Base-by-base conservation (phyloP, 2,797 vertebrate species). In the Phrynocephalus guinanensis region DNA sequence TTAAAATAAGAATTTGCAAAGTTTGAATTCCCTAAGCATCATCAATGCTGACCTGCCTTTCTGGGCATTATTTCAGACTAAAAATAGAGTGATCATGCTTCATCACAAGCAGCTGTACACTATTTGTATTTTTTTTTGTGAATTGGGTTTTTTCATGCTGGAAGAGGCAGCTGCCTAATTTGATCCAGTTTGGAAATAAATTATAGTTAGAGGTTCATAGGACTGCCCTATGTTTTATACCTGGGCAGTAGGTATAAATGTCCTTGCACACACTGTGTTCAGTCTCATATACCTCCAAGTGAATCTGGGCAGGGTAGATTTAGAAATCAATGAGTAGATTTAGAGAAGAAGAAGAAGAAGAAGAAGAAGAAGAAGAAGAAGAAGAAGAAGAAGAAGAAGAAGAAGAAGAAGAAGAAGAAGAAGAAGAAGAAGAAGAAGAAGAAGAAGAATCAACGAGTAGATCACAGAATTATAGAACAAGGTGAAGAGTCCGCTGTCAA, bases 121-220 rank as follows among this genome's bases (percentile, higher is more conserved):
- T 33, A 33, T 33, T 33, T 33, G 33, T 33, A 33, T 33, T 2
- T 33, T 33, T 33, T 38, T 81, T 82, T 15, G 33, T 63, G 63
- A 15, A 38, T 33, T 33, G 16, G 82, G 77, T 83, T 92, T 80
- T 66, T 89, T 92, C 75, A 3, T 44, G 66, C 88, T 79, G 86
- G 60, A 56, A 85, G 87, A 81, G 82, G n/a, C 76, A 86, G 77
- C 75, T 84, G 13, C 82, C 26, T 2, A 79, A 56, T 60, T 79
- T 16, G 11, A 10, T 92, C 24, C 76, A 66, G 20, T 44, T 70
- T 52, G 80, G 83, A 89, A 82, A 79, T 84, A 72, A 82, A 60
- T 24, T 76, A 6, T 70, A 44, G 38, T 6, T 0, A 0, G 75
- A 63, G 26, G 30, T n/a, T 8, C 3, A 1, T 71, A 82, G n/a